Percentiles rank a stretch among this genome's conserved stretches.
phyloP scores from a whole-genome alignment of 2,797 vertebrate species.

The Gymnocypris eckloni region DNA sequence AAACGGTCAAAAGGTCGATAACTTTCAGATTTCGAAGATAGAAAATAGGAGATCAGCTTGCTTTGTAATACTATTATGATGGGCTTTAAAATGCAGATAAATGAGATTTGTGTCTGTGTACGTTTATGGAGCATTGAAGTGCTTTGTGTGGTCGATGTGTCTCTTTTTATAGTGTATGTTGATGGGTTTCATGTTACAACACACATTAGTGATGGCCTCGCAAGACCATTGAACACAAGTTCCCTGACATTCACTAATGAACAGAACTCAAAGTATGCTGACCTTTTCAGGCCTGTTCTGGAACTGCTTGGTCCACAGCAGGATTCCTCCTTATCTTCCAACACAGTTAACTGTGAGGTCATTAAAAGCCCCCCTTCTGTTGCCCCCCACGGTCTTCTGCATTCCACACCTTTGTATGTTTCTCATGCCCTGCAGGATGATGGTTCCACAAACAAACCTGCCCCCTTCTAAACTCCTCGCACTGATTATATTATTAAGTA shows the following conservation, averaged over 20 bases:
- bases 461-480: slow-evolving; percentile 11
- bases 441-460: slow-evolving; percentile 45
- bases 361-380: slow-evolving; percentile 13
- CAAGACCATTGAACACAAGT: slow-evolving; percentile 19
- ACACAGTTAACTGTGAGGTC: slow-evolving; percentile 16
- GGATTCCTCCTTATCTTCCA: slow-evolving; percentile 39
- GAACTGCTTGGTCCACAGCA: slow-evolving; percentile 11
- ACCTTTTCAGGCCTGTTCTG: slow-evolving; percentile 26
- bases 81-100: slow-evolving; percentile 17
- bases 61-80: background rate
- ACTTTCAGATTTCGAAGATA: background rate
- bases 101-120: slow-evolving; percentile 22
- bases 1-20: background rate
- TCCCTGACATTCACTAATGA: slow-evolving; percentile 1
- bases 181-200: slow-evolving; percentile 22
- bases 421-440: slow-evolving; percentile 40
- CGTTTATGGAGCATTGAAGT: slow-evolving; percentile 11
- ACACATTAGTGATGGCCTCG: slow-evolving; percentile 20
- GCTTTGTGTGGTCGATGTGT: background rate
- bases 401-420: slow-evolving; percentile 40
- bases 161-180: slow-evolving; percentile 26
- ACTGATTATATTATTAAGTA: slow-evolving; percentile 7
- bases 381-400: slow-evolving; percentile 37
- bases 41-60: background rate
- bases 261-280: slow-evolving; percentile 22